Conservation (phyloP, 2,888 invertebrate species). For the Caradrina kadenii region DNA sequence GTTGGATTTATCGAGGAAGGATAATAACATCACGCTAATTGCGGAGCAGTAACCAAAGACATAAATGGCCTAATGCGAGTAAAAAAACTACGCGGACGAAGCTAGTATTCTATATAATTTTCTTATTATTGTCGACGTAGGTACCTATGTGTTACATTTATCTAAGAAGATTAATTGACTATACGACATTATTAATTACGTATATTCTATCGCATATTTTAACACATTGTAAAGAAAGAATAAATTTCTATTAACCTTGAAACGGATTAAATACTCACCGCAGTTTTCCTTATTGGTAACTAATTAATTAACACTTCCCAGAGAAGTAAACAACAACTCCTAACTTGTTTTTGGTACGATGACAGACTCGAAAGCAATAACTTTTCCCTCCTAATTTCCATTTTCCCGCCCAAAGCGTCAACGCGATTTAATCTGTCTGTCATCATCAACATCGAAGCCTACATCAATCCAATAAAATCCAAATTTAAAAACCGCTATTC, state of each 20-base stretch:
- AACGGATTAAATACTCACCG: neutral
- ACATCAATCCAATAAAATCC: conserved; percentile 78
- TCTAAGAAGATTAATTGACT: conserved; percentile 2
- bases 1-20: no score
- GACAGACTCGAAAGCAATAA: conserved; percentile 49
- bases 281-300: neutral
- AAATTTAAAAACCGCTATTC: conserved; percentile 48
- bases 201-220: no score
- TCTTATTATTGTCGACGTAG: no score
- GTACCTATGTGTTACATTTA: no score
- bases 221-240: neutral
- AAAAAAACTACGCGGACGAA: no score
- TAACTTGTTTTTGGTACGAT: conserved; percentile 12
- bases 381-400: conserved; percentile 71
- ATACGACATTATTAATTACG: no score
- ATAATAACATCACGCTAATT: no score
- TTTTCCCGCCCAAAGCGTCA: conserved; percentile 83
- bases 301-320: conserved; percentile 10
- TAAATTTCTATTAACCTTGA: neutral
- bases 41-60: no score
- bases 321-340: conserved; percentile 5
- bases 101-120: no score
- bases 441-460: conserved; percentile 80
- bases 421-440: conserved; percentile 82
- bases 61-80: no score